phyloP scores from a whole-genome alignment of 2,888 invertebrate genomes.

The Frankliniella intonsa region DNA sequence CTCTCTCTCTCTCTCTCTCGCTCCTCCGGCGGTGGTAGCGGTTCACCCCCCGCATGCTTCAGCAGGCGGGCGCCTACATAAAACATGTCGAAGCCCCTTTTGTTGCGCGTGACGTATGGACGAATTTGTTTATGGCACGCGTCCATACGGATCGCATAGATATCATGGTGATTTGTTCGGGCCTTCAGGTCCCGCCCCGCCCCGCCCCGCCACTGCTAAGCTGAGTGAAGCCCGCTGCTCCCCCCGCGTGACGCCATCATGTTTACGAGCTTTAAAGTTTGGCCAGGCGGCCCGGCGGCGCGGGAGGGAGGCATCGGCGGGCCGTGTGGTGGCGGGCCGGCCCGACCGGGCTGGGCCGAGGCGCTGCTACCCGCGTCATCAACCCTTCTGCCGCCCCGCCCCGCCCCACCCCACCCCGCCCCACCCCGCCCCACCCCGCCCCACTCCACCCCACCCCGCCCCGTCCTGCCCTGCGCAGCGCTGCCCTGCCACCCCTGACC shows the following conservation, averaged over 20 bases:
- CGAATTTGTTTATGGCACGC: neutral
- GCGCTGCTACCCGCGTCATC: neutral
- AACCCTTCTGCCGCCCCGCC: neutral
- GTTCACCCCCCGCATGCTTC: no score
- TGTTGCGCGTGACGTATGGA: constrained; percentile 1
- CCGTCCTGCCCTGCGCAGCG: neutral
- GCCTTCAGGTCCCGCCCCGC: neutral
- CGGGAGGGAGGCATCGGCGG: neutral
- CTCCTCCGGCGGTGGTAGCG: neutral
- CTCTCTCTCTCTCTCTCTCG: neutral
- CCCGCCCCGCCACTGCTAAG: neutral
- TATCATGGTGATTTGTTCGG: constrained; percentile 15
- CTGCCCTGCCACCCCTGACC: neutral
- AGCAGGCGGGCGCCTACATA: neutral
- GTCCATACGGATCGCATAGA: neutral
- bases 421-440: neutral
- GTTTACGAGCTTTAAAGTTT: constrained; percentile 25
- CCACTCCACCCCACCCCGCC: neutral
- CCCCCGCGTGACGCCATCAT: neutral
- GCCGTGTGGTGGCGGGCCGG: neutral
- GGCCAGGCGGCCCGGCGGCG: neutral
- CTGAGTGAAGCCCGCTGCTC: neutral
- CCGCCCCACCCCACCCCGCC: no score
- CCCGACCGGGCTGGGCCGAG: neutral
- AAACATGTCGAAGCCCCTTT: neutral